phyloP scores from a whole-genome alignment of 2,113 vertebrate species.

The Triplophysa siluroides region DNA sequence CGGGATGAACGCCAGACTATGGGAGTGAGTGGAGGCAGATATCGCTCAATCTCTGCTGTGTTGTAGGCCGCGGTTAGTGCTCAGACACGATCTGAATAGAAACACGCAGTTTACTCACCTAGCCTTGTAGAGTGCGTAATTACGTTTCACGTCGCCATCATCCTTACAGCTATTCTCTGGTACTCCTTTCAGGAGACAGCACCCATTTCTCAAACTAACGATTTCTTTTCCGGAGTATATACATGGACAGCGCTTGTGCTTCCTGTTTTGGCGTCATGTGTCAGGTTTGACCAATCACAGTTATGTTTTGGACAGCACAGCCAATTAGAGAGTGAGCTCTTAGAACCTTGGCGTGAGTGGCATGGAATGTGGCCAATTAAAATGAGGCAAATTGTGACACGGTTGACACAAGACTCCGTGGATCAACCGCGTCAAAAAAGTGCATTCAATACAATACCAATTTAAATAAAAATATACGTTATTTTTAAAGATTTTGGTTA shows the following conservation, averaged over 20 bases:
- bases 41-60: conserved; percentile 26
- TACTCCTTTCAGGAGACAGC: conserved; percentile 11
- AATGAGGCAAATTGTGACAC: neutral
- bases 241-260: conserved; percentile 15
- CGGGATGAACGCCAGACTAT: conserved; percentile 13
- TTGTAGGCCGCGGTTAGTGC: conserved; percentile 7
- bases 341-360: neutral
- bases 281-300: conserved; percentile 16
- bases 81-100: neutral
- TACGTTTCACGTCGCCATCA: conserved; percentile 33
- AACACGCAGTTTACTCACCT: conserved; percentile 3
- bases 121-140: conserved; percentile 7
- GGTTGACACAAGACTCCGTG: neutral
- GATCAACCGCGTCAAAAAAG: neutral
- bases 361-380: conserved; percentile 20
- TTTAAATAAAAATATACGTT: no score
- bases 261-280: conserved; percentile 46
- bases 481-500: no score
- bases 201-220: conserved; percentile 34
- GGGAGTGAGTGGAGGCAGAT: neutral
- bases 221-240: conserved; percentile 46
- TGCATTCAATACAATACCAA: no score
- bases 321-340: conserved; percentile 4
- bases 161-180: neutral
- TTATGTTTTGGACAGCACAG: neutral